Percentiles rank a stretch among this genome's conserved stretches.
Conservation (phyloP, 2,113 vertebrate genomes). For the Salvelinus fontinalis region DNA sequence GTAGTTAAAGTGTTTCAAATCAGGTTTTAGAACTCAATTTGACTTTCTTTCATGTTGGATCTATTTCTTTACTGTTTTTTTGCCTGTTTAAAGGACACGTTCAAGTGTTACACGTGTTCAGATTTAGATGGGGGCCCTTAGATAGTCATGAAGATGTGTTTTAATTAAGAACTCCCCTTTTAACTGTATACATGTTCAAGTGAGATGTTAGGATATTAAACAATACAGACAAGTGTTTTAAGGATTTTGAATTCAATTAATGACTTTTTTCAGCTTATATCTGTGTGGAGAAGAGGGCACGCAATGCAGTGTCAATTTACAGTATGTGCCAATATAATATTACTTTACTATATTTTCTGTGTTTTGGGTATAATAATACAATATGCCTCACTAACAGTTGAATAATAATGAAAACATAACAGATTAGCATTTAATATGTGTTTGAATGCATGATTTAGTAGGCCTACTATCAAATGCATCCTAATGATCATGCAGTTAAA, state of each 20-base stretch:
- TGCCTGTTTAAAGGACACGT: neutral
- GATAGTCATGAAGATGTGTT: neutral
- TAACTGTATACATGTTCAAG: too few species aligned
- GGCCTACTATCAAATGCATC: too few species aligned
- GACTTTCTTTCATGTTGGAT: neutral
- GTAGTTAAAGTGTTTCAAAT: slow-evolving; percentile 45
- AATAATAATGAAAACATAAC: neutral
- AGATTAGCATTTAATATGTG: neutral
- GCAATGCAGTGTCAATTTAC: too few species aligned
- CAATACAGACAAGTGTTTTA: too few species aligned
- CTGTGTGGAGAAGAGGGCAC: too few species aligned
- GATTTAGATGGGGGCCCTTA: neutral
- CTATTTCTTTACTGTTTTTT: neutral
- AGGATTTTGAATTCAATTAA: too few species aligned
- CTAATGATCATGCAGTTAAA: too few species aligned
- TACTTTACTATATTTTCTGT: too few species aligned
- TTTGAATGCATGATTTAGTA: neutral
- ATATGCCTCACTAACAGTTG: neutral
- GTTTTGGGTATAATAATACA: neutral
- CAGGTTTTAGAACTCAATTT: neutral
- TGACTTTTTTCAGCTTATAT: too few species aligned
- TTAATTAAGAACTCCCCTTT: neutral
- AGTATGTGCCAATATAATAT: too few species aligned
- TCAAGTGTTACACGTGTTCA: neutral
- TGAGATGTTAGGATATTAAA: too few species aligned